phyloP scores from a whole-genome alignment of 2,797 vertebrate genomes.

The Nannoperca australis region DNA sequence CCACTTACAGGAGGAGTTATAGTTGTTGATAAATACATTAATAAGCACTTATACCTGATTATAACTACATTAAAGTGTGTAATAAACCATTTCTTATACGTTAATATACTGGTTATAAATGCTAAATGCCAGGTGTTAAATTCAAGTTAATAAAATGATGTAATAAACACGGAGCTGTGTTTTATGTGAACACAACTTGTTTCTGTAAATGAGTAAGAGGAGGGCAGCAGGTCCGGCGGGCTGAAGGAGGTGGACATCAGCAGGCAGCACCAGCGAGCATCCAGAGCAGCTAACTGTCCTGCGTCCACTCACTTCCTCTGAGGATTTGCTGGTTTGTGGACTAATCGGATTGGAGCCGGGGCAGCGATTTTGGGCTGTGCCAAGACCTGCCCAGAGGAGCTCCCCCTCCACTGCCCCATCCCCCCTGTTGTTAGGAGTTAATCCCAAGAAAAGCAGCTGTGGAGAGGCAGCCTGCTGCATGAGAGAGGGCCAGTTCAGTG shows the following conservation, averaged over 20 bases:
- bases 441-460: slow-evolving; percentile 77
- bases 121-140: too few species aligned
- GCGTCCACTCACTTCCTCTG: slow-evolving; percentile 59
- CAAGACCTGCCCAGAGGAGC: slow-evolving; percentile 75
- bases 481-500: slow-evolving; percentile 28
- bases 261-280: slow-evolving; percentile 3
- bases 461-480: slow-evolving; percentile 37
- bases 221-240: slow-evolving; percentile 47
- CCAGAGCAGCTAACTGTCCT: slow-evolving; percentile 41
- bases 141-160: not conserved
- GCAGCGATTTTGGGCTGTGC: slow-evolving; percentile 71
- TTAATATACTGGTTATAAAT: not conserved
- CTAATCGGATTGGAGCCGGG: slow-evolving; percentile 83
- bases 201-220: not conserved
- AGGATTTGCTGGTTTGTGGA: slow-evolving; percentile 83
- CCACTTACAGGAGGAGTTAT: too few species aligned
- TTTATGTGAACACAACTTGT: too few species aligned
- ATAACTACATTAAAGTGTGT: not conserved
- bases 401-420: slow-evolving; percentile 17
- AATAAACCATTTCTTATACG: not conserved
- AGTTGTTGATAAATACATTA: too few species aligned
- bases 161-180: not conserved
- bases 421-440: slow-evolving; percentile 66
- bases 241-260: slow-evolving; percentile 20
- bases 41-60: too few species aligned